A percentile compares a stretch with the other conserved stretches of the same genome.
Conservation (phyloP, 2,888 invertebrate species). For the Athetis lepigone region DNA sequence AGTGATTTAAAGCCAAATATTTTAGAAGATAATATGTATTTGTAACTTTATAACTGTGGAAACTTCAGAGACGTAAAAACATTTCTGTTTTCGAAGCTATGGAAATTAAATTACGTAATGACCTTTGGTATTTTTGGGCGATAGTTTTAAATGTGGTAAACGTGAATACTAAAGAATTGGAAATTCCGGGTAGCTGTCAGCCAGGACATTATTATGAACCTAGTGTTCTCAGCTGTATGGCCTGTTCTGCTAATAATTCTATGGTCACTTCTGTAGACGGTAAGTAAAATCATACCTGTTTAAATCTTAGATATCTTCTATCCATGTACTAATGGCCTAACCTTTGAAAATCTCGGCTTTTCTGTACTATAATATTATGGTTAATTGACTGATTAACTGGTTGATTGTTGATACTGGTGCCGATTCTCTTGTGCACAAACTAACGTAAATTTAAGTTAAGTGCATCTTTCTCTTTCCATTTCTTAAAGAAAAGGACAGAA, state of each 20-base stretch:
- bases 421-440: too few species aligned
- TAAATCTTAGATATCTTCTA: neutral
- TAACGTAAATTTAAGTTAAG: too few species aligned
- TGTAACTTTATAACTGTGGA: neutral
- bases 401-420: too few species aligned
- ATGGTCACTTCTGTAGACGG: conserved; percentile 79
- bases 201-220: conserved; percentile 79
- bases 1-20: neutral
- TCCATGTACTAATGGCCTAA: too few species aligned
- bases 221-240: conserved; percentile 73
- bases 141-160: neutral
- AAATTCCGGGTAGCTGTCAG: conserved; percentile 73
- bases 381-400: too few species aligned
- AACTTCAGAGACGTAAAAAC: neutral
- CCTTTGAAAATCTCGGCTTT: too few species aligned
- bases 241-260: conserved; percentile 79
- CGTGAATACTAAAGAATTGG: conserved; percentile 61
- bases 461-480: too few species aligned
- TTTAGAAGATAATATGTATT: neutral
- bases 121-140: conserved; percentile 10
- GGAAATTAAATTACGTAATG: conserved; percentile 22
- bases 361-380: too few species aligned
- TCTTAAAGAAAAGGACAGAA: too few species aligned
- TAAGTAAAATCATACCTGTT: too few species aligned
- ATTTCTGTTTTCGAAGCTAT: conserved; percentile 1